Conservation (phyloP, 2,888 invertebrate genomes). For the Anorthoa munda region DNA sequence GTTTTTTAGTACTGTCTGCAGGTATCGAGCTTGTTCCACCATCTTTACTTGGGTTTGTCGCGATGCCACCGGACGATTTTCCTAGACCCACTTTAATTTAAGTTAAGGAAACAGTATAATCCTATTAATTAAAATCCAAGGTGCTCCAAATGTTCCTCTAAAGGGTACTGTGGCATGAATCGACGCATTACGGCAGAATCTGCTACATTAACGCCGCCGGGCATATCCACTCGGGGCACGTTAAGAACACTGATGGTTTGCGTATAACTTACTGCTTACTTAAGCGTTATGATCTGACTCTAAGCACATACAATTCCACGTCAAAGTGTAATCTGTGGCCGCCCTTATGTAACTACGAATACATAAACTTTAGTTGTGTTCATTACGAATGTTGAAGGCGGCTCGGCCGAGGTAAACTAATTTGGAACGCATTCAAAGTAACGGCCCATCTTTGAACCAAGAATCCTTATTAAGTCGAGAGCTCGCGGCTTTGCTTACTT, state of each 20-base stretch:
- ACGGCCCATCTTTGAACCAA: constrained; percentile 73
- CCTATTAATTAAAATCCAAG: constrained; percentile 14
- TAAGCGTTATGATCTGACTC: constrained; percentile 48
- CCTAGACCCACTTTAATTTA: neutral
- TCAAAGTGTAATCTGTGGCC: constrained; percentile 62
- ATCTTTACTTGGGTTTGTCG: neutral
- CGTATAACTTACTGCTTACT: constrained; percentile 48
- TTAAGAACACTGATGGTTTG: constrained; percentile 43
- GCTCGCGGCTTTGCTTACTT: constrained; percentile 56
- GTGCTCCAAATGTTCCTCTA: constrained; percentile 1
- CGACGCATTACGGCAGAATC: constrained; percentile 18
- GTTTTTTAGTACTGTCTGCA: too few relatives aligned
- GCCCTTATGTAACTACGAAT: constrained; percentile 53
- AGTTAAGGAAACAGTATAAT: neutral
- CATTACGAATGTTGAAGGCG: constrained; percentile 63
- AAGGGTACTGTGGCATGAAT: constrained; percentile 12
- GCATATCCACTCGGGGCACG: constrained; percentile 18
- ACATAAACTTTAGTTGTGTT: constrained; percentile 64
- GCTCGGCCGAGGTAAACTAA: constrained; percentile 76
- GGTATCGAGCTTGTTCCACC: neutral
- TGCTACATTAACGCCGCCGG: constrained; percentile 31
- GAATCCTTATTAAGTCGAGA: constrained; percentile 73
- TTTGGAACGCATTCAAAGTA: constrained; percentile 82
- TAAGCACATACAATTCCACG: constrained; percentile 53
- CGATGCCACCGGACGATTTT: neutral